A percentile compares a stretch with the other conserved stretches of the same genome.
phyloP scores from a whole-genome alignment of 1,140 invertebrate species.

The Lepidurus couesii region DNA sequence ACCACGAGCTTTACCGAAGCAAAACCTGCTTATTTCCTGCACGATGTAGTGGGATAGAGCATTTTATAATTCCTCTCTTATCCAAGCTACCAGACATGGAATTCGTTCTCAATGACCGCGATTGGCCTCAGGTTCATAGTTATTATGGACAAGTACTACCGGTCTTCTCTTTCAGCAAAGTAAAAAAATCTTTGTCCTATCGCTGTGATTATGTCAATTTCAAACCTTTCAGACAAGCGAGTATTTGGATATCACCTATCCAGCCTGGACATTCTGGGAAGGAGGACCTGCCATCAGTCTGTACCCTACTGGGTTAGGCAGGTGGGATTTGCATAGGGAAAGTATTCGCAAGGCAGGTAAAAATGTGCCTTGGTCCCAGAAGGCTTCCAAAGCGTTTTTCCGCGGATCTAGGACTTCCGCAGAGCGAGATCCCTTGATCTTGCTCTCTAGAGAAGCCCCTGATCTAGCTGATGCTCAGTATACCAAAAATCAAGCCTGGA shows the following conservation, averaged over 20 bases:
- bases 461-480: conserved; percentile 85
- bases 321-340: conserved; percentile 79
- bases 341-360: conserved; percentile 61
- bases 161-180: conserved; percentile 93
- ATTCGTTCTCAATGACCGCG: conserved; percentile 79
- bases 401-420: conserved; percentile 85
- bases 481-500: conserved; percentile 98
- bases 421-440: conserved; percentile 82
- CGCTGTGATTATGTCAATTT: not conserved
- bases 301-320: conserved; percentile 84
- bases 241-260: conserved; percentile 90
- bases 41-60: conserved; percentile 83
- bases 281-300: conserved; percentile 90
- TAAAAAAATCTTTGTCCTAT: conserved; percentile 41
- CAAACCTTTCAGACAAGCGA: conserved; percentile 56
- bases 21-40: conserved; percentile 83
- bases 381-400: conserved; percentile 75
- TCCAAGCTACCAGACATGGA: conserved; percentile 72
- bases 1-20: conserved; percentile 72
- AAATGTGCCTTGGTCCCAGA: conserved; percentile 68
- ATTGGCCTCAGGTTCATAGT: conserved; percentile 80
- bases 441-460: conserved; percentile 70
- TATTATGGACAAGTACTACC: conserved; percentile 60
- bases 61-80: conserved; percentile 65
- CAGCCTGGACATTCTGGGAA: conserved; percentile 96